phyloP scores from a whole-genome alignment of 2,888 invertebrate species.

The Melipona beecheii region DNA sequence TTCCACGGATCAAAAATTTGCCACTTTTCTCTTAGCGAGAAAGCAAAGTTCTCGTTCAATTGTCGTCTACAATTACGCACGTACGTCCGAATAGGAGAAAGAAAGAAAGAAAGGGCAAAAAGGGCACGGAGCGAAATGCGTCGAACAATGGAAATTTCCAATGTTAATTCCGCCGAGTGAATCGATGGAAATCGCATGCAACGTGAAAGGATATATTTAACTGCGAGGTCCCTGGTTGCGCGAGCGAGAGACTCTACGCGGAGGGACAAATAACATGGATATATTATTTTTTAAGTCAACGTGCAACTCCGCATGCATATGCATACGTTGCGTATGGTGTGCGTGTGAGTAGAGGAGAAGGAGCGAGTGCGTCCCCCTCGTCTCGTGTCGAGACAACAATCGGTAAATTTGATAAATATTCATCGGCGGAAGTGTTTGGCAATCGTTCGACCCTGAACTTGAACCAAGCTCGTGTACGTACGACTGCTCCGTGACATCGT shows the following conservation, averaged over 20 bases:
- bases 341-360: background rate
- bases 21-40: no score
- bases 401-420: constrained; percentile 57
- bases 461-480: constrained; percentile 26
- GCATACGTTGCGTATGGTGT: constrained; percentile 2
- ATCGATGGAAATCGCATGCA: constrained; percentile 55
- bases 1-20: no score
- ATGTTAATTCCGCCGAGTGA: constrained; percentile 49
- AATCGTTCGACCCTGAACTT: constrained; percentile 57
- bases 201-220: constrained; percentile 49
- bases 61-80: background rate
- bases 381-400: constrained; percentile 36
- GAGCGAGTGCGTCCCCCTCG: constrained; percentile 5
- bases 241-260: constrained; percentile 19
- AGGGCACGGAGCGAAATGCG: background rate
- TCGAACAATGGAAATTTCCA: constrained; percentile 54
- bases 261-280: constrained; percentile 51
- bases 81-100: background rate
- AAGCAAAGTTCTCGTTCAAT: background rate
- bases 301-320: constrained; percentile 41
- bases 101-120: background rate
- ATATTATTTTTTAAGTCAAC: constrained; percentile 55
- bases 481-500: constrained; percentile 8
- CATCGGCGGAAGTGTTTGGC: constrained; percentile 54
- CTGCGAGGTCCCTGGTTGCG: constrained; percentile 31